Percentiles rank a stretch among this genome's conserved stretches.
Evolutionary conservation across 2,888 invertebrate species (phyloP).

Genomic region (Sicus ferrugineus): DNA sequence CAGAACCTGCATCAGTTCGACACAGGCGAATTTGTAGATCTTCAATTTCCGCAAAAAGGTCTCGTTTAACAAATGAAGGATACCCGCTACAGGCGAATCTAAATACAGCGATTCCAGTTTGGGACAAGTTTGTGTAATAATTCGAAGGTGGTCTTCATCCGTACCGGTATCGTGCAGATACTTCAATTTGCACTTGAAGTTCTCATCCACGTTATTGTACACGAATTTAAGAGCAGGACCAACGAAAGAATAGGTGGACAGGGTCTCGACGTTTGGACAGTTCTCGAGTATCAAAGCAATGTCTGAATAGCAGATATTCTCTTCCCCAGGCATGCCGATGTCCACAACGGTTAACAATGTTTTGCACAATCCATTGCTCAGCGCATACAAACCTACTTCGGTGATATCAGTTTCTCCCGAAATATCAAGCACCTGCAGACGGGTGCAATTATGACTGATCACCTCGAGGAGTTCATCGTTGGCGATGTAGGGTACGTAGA

Average conservation of each 20-base stretch:
- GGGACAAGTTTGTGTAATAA: slow-evolving; percentile 71
- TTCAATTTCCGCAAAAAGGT: slow-evolving; percentile 68
- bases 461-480: slow-evolving; percentile 73
- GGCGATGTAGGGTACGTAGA: slow-evolving; percentile 75
- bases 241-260: slow-evolving; percentile 75
- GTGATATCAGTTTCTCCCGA: slow-evolving; percentile 77
- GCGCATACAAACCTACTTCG: slow-evolving; percentile 70
- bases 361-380: slow-evolving; percentile 68
- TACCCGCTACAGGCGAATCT: slow-evolving; percentile 69
- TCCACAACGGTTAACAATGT: slow-evolving; percentile 71
- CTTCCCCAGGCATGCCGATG: slow-evolving; percentile 76
- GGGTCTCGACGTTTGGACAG: slow-evolving; percentile 71
- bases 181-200: slow-evolving; percentile 71
- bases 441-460: slow-evolving; percentile 68
- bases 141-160: slow-evolving; percentile 68
- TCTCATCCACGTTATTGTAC: slow-evolving; percentile 66
- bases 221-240: slow-evolving; percentile 71
- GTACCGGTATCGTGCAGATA: slow-evolving; percentile 75
- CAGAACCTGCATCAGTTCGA: slow-evolving; percentile 70
- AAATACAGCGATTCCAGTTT: slow-evolving; percentile 72
- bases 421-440: slow-evolving; percentile 71
- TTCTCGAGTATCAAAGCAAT: slow-evolving; percentile 71
- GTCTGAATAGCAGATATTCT: slow-evolving; percentile 73
- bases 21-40: slow-evolving; percentile 70
- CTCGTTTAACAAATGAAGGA: slow-evolving; percentile 48